phyloP scores from a whole-genome alignment of 2,888 invertebrate species.

The Mystacides longicornis region DNA sequence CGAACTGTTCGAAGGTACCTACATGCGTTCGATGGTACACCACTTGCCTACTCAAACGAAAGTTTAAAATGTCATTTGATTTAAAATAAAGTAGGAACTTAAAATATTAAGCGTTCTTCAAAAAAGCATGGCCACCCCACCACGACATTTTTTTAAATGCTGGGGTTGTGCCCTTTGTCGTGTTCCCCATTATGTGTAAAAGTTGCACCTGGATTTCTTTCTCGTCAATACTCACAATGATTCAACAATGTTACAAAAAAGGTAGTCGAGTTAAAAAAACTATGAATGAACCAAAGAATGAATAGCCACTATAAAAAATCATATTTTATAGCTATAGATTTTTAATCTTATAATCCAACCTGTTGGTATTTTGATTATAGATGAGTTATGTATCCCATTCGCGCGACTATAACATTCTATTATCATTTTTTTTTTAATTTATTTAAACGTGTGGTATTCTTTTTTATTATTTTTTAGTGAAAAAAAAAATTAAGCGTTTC shows the following conservation, averaged over 20 bases:
- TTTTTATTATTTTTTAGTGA: neutral
- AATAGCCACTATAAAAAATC: neutral
- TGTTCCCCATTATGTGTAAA: neutral
- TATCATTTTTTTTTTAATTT: neutral
- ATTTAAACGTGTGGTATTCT: neutral
- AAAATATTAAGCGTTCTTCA: no score
- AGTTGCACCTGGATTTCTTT: neutral
- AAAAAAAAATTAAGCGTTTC: neutral
- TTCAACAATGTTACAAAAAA: neutral
- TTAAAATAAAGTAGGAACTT: no score
- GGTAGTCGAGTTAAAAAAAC: neutral
- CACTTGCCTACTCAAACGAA: no score
- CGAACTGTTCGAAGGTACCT: no score
- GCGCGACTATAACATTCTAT: neutral
- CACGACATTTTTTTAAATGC: neutral
- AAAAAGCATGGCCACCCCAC: neutral
- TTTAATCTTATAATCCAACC: slow-evolving; percentile 1
- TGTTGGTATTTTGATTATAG: neutral
- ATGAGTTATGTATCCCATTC: neutral
- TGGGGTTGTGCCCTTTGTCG: neutral
- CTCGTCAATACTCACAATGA: no score
- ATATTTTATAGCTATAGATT: neutral
- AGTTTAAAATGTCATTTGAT: no score
- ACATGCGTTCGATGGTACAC: no score
- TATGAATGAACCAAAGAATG: neutral